phyloP scores from a whole-genome alignment of 2,888 invertebrate genomes.

The Euplagia quadripunctaria region DNA sequence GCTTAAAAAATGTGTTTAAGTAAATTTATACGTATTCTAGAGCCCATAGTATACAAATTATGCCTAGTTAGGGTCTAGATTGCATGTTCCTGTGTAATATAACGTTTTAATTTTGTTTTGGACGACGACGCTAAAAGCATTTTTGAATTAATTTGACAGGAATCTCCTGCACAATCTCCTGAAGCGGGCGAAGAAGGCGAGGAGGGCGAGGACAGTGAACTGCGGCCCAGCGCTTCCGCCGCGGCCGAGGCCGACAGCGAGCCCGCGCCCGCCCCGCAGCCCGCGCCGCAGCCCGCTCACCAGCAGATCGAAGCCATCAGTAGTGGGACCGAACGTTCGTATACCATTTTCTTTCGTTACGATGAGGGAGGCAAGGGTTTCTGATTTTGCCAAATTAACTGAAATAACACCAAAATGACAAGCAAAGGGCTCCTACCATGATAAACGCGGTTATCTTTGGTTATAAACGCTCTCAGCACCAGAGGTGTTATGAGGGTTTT shows the following conservation, averaged over 20 bases:
- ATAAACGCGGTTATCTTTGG: too few species aligned
- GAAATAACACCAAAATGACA: too few species aligned
- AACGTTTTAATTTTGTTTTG: not conserved
- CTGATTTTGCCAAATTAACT: too few species aligned
- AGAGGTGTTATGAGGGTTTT: too few species aligned
- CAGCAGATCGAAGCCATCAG: slow-evolving; percentile 91
- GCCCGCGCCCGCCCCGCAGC: slow-evolving; percentile 73
- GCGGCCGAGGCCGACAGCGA: slow-evolving; percentile 63
- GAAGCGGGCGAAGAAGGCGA: slow-evolving; percentile 77
- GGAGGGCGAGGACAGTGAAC: slow-evolving; percentile 43
- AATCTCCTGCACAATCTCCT: slow-evolving; percentile 87
- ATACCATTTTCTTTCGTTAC: not conserved
- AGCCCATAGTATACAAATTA: too few species aligned
- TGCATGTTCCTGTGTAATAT: too few species aligned
- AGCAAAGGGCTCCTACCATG: too few species aligned
- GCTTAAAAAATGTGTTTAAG: too few species aligned
- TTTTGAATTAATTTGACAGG: slow-evolving; percentile 58
- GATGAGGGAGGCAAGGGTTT: not conserved
- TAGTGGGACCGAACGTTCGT: slow-evolving; percentile 90
- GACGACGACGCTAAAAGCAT: not conserved
- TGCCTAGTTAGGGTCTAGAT: too few species aligned
- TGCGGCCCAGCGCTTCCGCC: slow-evolving; percentile 34
- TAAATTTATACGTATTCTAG: too few species aligned
- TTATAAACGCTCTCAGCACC: too few species aligned
- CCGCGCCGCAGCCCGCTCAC: slow-evolving; percentile 66